Evolutionary conservation across 2,797 vertebrate genomes (phyloP).

Genomic region (Peromyscus nudipes): DNA sequence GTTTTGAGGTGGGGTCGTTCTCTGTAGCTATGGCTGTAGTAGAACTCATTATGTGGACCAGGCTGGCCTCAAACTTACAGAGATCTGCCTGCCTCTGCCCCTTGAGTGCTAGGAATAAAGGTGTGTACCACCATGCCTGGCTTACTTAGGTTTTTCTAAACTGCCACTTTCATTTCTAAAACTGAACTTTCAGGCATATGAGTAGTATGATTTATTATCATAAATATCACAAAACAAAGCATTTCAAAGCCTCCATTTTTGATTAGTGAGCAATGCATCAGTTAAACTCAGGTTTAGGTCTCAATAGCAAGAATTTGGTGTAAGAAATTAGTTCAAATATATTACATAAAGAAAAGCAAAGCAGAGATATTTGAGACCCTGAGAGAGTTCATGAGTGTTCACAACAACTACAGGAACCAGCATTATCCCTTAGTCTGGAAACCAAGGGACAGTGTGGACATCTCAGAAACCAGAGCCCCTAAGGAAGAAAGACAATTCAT

Average conservation of each 20-base stretch:
- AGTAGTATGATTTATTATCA: neutral
- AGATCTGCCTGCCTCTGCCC: neutral
- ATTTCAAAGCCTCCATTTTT: conserved; percentile 4
- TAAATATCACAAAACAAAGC: neutral
- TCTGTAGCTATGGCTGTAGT: too few species aligned
- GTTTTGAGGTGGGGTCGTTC: neutral
- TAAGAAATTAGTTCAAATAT: neutral
- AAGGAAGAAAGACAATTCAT: neutral
- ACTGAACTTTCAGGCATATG: neutral
- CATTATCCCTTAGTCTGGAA: too few species aligned
- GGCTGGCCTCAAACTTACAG: neutral
- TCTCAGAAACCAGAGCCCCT: neutral
- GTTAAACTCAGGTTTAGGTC: neutral
- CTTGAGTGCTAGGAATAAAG: neutral
- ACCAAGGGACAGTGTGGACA: neutral
- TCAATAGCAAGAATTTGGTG: conserved; percentile 25
- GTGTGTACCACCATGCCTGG: neutral
- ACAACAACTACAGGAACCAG: neutral
- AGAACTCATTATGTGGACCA: neutral
- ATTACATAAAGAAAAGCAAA: neutral
- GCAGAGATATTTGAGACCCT: neutral
- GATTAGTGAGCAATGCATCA: neutral
- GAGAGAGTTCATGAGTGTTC: neutral
- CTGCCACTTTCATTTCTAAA: conserved; percentile 15
- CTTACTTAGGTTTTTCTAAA: conserved; percentile 1